A percentile compares a stretch with the other conserved stretches of the same genome.
These are phyloP conservation scores for Drosophila anomelani DNA, from an alignment of 2,888 invertebrate species.

Conservation along the genomic window DNA sequence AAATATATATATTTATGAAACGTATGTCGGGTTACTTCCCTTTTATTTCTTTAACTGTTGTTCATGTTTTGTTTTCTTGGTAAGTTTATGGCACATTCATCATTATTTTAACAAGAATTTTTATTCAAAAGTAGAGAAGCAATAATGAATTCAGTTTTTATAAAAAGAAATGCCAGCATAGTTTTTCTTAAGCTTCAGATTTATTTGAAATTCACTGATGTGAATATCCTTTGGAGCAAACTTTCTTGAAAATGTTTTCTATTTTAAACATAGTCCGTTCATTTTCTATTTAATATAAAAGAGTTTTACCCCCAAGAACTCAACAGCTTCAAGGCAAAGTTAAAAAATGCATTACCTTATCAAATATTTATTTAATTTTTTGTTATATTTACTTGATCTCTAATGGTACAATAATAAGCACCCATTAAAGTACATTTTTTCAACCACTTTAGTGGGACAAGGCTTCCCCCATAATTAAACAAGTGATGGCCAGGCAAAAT, in stretches of 20 bases:
- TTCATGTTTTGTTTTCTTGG: too few relatives aligned
- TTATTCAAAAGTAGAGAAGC: background rate
- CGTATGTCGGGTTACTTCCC: background rate
- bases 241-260: background rate
- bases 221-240: background rate
- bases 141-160: background rate
- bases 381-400: background rate
- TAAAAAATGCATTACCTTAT: background rate
- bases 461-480: constrained; percentile 38
- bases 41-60: background rate
- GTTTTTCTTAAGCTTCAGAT: background rate
- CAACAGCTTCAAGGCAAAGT: background rate
- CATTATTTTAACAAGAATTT: background rate
- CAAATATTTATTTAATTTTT: background rate
- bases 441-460: background rate
- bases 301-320: too few relatives aligned
- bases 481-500: constrained; percentile 43
- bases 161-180: background rate
- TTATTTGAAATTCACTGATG: background rate
- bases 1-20: background rate
- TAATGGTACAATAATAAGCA: constrained; percentile 50
- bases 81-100: background rate
- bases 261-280: background rate
- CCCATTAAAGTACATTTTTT: constrained; percentile 50
- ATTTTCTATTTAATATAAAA: background rate